Evolutionary conservation across 1,140 invertebrate genomes (phyloP), one percentile per base, ranked within the genome.

Genomic region (Dryas iulia): DNA sequence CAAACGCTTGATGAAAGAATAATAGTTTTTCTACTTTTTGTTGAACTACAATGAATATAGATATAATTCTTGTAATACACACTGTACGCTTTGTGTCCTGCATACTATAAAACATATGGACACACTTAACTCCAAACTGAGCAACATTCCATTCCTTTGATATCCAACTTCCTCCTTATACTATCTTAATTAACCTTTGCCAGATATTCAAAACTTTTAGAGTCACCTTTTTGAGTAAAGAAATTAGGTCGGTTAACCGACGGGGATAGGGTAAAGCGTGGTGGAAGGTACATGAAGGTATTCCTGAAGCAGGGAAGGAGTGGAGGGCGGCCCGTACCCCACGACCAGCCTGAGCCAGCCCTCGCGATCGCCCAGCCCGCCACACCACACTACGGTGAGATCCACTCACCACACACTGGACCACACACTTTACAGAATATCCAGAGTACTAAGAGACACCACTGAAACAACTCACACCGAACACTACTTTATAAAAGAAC

Each of bases 291-390:
- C 87, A 90, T 92, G 80, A 84, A 91, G 84, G 87, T 92, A 84
- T 92, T 91, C 80, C 89, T 92, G 77, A 92, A 86, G 86, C 86
- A 90, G 89, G 87, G 83, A 89, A 87, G 89, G 86, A 87, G 90
- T 87, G 83, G 92, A 84, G 85, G 87, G 82, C 80, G 86, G n/a
- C n/a, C 82, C 88, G 86, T 77, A 96, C 89, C 95, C 95, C 63
- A 97, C 96, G 85, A 97, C 96, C 81, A 96, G 94, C 91, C 93
- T 97, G 91, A 96, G 96, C 91, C 96, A 96, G 90, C 94, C 96
- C 81, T 97, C 96, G 82, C 94, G 96, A 76, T 96, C 95, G 81
- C 96, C 96, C 74, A 96, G 96, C 92, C 96, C 92, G 80, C 92
- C 92, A 84, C 91, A 92, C 81, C 92, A 91, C 78, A 93, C 93